Conservation (phyloP, 2,113 vertebrate genomes). For the Seriola rivoliana region DNA sequence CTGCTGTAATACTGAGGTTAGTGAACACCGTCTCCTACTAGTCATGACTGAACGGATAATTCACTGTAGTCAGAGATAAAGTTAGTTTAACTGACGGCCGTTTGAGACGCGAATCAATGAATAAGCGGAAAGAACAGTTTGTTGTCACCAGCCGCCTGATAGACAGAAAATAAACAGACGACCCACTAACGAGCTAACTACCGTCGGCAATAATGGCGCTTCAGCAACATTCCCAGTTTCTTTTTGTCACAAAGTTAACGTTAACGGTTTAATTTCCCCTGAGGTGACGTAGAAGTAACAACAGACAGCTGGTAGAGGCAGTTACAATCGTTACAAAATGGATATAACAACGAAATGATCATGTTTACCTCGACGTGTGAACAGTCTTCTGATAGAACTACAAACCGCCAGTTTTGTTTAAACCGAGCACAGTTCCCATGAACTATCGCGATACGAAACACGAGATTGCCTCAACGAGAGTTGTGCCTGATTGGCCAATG, state of each 20-base stretch:
- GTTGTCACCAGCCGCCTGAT: too few species aligned
- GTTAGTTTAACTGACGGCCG: too few species aligned
- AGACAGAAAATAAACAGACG: background rate
- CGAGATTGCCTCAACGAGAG: background rate
- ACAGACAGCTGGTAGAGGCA: too few species aligned
- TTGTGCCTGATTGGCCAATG: background rate
- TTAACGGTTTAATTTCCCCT: background rate
- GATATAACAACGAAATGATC: rapidly evolving
- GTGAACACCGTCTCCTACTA: too few species aligned
- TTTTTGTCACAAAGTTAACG: background rate
- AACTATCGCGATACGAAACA: slow-evolving; percentile 43
- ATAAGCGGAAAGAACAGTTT: too few species aligned
- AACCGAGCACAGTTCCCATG: background rate
- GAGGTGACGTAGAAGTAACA: background rate
- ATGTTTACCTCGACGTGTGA: slow-evolving; percentile 22
- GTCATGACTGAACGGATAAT: too few species aligned
- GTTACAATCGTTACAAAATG: too few species aligned
- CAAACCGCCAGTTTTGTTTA: slow-evolving; percentile 52
- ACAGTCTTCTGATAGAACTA: too few species aligned
- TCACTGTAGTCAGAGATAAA: too few species aligned
- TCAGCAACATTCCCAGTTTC: background rate
- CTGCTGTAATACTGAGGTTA: too few species aligned
- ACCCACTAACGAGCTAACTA: background rate
- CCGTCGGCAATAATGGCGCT: background rate
- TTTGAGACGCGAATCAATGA: too few species aligned